Base-by-base conservation (phyloP, 2,888 invertebrate species). In the Resseliella maxima region DNA sequence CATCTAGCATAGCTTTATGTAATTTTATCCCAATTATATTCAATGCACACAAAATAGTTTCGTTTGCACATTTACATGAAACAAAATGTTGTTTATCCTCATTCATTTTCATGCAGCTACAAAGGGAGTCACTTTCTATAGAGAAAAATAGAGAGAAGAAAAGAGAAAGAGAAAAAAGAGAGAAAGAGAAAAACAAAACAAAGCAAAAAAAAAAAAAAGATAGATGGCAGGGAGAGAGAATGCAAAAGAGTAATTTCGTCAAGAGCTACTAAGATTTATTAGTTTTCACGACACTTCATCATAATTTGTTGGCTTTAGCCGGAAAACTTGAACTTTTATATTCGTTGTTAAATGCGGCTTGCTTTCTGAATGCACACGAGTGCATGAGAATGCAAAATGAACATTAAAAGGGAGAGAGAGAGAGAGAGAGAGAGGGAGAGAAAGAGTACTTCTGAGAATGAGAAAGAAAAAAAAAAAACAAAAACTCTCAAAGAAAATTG, bases 281-380 rank as follows among this genome's bases (percentile, higher is more conserved):
- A 83, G 83, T 38, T 83, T 83, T 38, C 24, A 36, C 83, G 83
- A 83, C 83, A 83, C 83, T 83, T 83, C 38, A 83, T 83, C 83
- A 83, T 83, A 83, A 83, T 83, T 38, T 83, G 83, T 83, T 38
- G n/a, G 83, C 38, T 83, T 83, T 36, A 38, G 72, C 72, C 72
- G 5, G 83, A 72, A 83, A 83, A 83, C 38, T 83, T 83, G 83
- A 83, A 83, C 83, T 83, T 38, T 83, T 83, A 27, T 35, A 72
- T 72, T 31, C 72, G 27, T 15, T 35, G 72, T n/a, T n/a, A n/a
- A 72, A 31, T 72, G 31, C 31, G 72, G 72, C 10, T 35, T 31
- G 59, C 35, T 31, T 31, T 72, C 31, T 72, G 72, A 31, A 72
- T 27, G 27, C 59, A 59, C 1, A 3, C n/a, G 59, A 59, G 2